Evolutionary conservation across 23 tunicate genomes (phyloP).

Genomic region (Styela clava): DNA sequence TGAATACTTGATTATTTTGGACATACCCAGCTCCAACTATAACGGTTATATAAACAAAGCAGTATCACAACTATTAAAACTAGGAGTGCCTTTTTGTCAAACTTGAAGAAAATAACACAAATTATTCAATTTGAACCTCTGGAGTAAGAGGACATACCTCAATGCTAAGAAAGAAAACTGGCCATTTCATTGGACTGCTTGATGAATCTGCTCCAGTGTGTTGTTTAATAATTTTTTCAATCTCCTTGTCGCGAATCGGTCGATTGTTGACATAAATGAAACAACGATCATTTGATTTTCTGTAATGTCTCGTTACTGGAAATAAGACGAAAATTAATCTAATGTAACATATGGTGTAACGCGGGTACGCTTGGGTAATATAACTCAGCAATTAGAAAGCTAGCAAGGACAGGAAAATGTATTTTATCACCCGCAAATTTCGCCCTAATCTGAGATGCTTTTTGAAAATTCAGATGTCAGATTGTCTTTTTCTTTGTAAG

Average conservation of each 20-base stretch:
- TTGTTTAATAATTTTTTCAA: slow-evolving; percentile 46
- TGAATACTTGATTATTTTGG: too few relatives aligned
- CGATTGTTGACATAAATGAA: slow-evolving; percentile 59
- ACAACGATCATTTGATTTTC: slow-evolving; percentile 43
- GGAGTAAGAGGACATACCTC: too few relatives aligned
- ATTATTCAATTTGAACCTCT: too few relatives aligned
- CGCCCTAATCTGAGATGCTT: too few relatives aligned
- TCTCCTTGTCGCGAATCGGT: slow-evolving; percentile 60
- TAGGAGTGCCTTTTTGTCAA: too few relatives aligned
- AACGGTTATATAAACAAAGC: background rate
- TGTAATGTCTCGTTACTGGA: slow-evolving; percentile 3
- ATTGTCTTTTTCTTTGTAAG: too few relatives aligned
- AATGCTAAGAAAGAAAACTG: slow-evolving; percentile 28
- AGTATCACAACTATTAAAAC: background rate
- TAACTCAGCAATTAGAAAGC: too few relatives aligned
- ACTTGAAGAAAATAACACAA: too few relatives aligned
- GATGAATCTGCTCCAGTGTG: background rate
- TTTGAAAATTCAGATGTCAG: too few relatives aligned
- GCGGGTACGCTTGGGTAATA: background rate
- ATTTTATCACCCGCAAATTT: too few relatives aligned
- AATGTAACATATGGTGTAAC: background rate
- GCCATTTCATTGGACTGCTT: slow-evolving; percentile 32
- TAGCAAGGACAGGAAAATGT: too few relatives aligned
- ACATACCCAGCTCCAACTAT: background rate
- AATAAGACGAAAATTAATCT: slow-evolving; percentile 8